These are phyloP conservation scores for Calyptommatus sinebrachiatus DNA, from an alignment of 2,113 vertebrate genomes.

Conservation along the genomic window DNA sequence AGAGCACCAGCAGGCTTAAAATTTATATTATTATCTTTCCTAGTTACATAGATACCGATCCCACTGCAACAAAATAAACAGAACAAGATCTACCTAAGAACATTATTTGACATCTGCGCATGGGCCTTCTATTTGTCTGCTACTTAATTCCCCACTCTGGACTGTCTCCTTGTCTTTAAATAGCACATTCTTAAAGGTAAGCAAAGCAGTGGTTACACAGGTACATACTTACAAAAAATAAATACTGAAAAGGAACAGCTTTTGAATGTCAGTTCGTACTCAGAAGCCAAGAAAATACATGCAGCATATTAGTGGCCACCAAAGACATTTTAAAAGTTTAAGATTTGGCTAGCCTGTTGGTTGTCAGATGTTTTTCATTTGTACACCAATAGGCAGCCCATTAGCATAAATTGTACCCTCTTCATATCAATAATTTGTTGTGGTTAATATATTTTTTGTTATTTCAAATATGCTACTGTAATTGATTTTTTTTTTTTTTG, in stretches of 20 bases:
- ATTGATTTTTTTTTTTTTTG: too few species aligned
- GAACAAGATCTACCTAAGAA: neutral
- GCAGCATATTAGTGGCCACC: neutral
- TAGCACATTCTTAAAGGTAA: neutral
- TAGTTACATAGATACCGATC: conserved; percentile 13
- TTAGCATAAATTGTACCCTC: too few species aligned
- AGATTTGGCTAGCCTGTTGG: neutral
- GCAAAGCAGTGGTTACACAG: neutral
- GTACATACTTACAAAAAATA: neutral
- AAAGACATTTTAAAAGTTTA: neutral
- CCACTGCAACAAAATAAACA: neutral
- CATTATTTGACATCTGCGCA: neutral
- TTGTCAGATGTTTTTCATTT: too few species aligned
- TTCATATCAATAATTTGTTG: too few species aligned
- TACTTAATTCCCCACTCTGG: neutral
- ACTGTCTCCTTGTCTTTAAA: neutral
- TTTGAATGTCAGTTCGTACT: neutral
- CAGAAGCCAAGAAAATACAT: neutral
- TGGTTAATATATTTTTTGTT: too few species aligned
- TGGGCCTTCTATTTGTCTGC: neutral
- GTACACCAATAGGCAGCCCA: too few species aligned
- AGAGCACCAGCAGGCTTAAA: conserved; percentile 8
- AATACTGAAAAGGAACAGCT: neutral
- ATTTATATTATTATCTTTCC: conserved; percentile 18
- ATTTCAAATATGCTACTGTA: too few species aligned